Base-by-base conservation (phyloP, 2,888 invertebrate genomes). In the Aporophyla nigra region DNA sequence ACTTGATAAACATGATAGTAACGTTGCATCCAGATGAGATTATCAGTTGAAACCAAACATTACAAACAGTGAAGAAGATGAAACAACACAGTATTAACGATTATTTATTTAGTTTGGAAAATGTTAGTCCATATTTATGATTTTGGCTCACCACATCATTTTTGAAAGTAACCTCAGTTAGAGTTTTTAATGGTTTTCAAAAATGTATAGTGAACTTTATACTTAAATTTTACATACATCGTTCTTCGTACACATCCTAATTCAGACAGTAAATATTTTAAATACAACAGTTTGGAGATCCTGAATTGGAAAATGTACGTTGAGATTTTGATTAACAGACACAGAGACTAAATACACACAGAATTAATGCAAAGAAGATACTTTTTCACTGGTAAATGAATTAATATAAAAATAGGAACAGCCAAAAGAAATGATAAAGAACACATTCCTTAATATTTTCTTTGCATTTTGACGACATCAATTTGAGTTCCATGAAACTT, bases 21-120 rank as follows among this genome's bases (percentile, higher is more conserved):
- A 88, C 88, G 85, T 87, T 85, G 71, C 86, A 91, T 89, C 90
- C 90, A 91, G 88, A 89, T 85, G 83, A 87, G 70, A 74, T 82
- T 71, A 72, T 77, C 58, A 71, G 77, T 86, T 72, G 40, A 81
- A 87, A 87, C 24, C 70, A 85, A 88, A 90, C 78, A 66, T 71
- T 74, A 78, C 83, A 79, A 87, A 87, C 69, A 86, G 84, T 82
- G 77, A 85, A 82, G 76, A 85, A 86, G 73, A 86, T 86, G 73
- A 76, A 80, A 76, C 67, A 76, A 81, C 73, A 82, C 72, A 82
- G 79, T 84, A 79, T 80, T 83, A 73, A 73, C 33, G 33, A 84
- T 84, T 71, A 67, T 75, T 83, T 56, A 51, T 78, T 82, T 71
- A 63, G 56, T 69, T 66, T 69, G 24, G 21, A 7, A 43, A 46